These are phyloP conservation scores for Xiphophorus birchmanni DNA, from an alignment of 2,797 vertebrate genomes.

Conservation along the genomic window DNA sequence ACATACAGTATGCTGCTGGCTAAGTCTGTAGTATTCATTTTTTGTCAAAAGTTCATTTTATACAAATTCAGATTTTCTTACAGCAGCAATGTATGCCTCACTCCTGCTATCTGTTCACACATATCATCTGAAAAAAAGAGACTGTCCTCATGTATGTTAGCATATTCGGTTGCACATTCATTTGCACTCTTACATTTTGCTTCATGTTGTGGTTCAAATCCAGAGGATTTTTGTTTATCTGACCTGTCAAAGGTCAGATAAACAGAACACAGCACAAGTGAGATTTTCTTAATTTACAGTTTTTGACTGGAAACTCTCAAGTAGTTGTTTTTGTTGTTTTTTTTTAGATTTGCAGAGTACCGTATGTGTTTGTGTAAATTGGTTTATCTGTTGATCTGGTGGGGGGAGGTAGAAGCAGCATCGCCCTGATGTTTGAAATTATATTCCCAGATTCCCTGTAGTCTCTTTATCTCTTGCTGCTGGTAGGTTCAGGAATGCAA, in stretches of 20 bases:
- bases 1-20: slow-evolving; percentile 5
- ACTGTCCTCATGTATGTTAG: slow-evolving; percentile 2
- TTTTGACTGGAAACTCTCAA: slow-evolving; percentile 35
- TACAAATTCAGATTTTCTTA: slow-evolving; percentile 14
- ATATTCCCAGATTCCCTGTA: slow-evolving; percentile 17
- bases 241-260: not conserved
- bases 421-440: slow-evolving; percentile 11
- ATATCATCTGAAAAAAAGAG: slow-evolving; percentile 29
- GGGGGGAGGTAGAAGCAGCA: slow-evolving; percentile 18
- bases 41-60: slow-evolving; percentile 15
- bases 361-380: slow-evolving; percentile 11
- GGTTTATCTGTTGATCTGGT: slow-evolving; percentile 33
- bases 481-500: not conserved
- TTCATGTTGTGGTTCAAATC: slow-evolving; percentile 1
- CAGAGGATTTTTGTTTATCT: slow-evolving; percentile 8
- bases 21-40: slow-evolving; percentile 12
- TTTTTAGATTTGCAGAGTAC: slow-evolving; percentile 4
- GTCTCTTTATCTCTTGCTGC: not conserved
- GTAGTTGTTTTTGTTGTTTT: slow-evolving; percentile 11
- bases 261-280: slow-evolving; percentile 26
- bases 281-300: slow-evolving; percentile 57
- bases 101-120: slow-evolving; percentile 13
- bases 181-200: slow-evolving; percentile 1
- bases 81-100: not conserved
- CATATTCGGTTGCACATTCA: slow-evolving; percentile 6